Conservation (phyloP, 2,113 vertebrate genomes). For the Gallinago jamesoni region DNA sequence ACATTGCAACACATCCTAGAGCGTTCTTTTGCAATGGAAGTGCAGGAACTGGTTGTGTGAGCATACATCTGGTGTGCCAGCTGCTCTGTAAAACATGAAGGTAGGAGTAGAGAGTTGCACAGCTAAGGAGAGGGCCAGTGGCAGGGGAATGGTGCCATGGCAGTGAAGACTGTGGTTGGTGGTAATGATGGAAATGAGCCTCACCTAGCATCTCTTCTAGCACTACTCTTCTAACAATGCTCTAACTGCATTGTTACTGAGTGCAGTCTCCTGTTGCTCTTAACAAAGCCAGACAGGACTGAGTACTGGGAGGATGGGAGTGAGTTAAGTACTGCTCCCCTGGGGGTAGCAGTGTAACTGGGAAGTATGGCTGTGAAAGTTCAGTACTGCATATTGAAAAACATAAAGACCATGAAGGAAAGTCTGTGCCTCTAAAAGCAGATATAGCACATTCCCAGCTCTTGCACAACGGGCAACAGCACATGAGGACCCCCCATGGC, state of each 20-base stretch:
- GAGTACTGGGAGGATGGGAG: not conserved
- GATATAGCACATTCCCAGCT: not conserved
- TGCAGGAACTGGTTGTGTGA: not conserved
- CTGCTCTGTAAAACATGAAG: not conserved
- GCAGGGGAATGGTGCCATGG: fast-evolving
- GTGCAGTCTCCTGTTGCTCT: not conserved
- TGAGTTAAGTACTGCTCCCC: not conserved
- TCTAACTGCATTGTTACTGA: not conserved
- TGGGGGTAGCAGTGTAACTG: not conserved
- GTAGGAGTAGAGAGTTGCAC: not conserved
- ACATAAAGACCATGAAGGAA: not conserved
- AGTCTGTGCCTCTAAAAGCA: not conserved
- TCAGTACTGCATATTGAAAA: not conserved
- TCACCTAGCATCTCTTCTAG: not conserved
- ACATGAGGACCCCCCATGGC: not conserved
- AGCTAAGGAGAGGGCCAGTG: not conserved
- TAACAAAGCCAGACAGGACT: fast-evolving
- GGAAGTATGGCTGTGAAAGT: not conserved
- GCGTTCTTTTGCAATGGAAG: not conserved
- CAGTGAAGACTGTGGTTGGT: not conserved
- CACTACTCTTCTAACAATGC: not conserved
- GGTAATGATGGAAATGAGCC: not conserved
- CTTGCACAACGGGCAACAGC: not conserved
- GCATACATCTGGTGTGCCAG: not conserved
- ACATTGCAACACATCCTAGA: not conserved